These are phyloP conservation scores for Metaphire vulgaris DNA, from an alignment of 1,140 invertebrate species.

Conservation along the genomic window DNA sequence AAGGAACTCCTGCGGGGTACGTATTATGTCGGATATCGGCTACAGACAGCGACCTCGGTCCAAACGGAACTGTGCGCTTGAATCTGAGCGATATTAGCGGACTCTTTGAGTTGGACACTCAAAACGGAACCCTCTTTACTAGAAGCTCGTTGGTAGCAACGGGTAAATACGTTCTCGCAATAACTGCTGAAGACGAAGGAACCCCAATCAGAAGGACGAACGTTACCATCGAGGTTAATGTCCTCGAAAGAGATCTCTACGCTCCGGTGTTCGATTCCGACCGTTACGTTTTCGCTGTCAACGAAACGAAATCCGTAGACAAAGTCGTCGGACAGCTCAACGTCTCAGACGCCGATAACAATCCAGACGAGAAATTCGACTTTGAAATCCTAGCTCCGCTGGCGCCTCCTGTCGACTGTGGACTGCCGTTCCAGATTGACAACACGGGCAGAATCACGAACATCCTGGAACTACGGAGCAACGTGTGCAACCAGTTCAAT, in stretches of 20 bases:
- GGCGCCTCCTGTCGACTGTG: background rate
- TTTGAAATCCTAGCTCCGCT: background rate
- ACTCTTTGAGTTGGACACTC: conserved; percentile 14
- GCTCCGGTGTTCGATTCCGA: background rate
- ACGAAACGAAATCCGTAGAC: conserved; percentile 3
- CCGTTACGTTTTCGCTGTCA: conserved; percentile 2
- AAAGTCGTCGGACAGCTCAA: background rate
- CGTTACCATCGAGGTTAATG: conserved; percentile 6
- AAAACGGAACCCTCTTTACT: background rate
- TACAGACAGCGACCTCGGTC: conserved; percentile 27
- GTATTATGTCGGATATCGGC: conserved; percentile 30
- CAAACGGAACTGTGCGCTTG: conserved; percentile 1
- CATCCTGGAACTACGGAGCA: background rate
- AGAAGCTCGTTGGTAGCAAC: background rate
- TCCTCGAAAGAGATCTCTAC: background rate
- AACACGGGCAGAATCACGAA: background rate
- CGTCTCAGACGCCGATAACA: conserved; percentile 2
- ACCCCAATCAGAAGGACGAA: conserved; percentile 2
- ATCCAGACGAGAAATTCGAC: conserved; percentile 10
- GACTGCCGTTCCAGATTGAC: background rate
- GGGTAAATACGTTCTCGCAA: background rate
- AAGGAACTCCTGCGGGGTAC: conserved; percentile 29
- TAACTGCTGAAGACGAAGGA: conserved; percentile 12
- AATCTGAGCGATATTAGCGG: background rate
- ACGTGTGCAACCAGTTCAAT: background rate